These are phyloP conservation scores for Temnothorax longispinosus DNA, from an alignment of 1,140 invertebrate genomes.

Conservation along the genomic window DNA sequence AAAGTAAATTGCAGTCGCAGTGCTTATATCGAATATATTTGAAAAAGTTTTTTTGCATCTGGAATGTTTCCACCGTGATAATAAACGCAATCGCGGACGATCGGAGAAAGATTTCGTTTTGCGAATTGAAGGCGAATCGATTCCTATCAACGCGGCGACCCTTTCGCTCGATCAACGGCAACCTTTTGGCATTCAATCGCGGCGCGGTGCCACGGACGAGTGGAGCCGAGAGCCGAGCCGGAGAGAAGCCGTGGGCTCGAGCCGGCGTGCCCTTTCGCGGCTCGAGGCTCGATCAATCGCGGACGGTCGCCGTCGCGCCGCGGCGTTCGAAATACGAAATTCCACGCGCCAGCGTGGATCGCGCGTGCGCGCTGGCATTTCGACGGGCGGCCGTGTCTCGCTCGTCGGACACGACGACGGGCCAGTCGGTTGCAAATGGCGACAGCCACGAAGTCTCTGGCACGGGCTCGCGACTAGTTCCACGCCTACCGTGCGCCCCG, in stretches of 20 bases:
- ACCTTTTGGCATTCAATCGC: not conserved
- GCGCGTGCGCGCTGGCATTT: conserved; percentile 72
- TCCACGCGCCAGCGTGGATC: conserved; percentile 59
- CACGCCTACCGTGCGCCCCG: conserved; percentile 75
- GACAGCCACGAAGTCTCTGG: conserved; percentile 81
- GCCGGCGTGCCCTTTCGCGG: conserved; percentile 19
- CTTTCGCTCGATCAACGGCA: not conserved
- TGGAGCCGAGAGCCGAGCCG: too few species aligned
- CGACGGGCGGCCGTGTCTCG: conserved; percentile 66
- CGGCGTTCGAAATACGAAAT: conserved; percentile 63
- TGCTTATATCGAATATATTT: too few species aligned
- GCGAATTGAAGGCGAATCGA: not conserved
- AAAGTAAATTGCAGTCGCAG: not conserved
- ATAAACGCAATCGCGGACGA: too few species aligned
- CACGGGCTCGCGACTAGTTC: conserved; percentile 81
- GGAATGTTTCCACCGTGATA: too few species aligned
- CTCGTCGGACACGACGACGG: conserved; percentile 25
- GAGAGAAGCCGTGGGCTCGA: not conserved
- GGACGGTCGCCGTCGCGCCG: not conserved
- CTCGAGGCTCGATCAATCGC: conserved; percentile 19
- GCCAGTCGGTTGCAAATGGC: conserved; percentile 84
- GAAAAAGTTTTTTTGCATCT: too few species aligned
- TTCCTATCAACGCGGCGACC: not conserved
- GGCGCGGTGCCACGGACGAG: not conserved
- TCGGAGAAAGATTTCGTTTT: not conserved